phyloP scores from a whole-genome alignment of 2,797 vertebrate genomes.

The Hydrophis major region DNA sequence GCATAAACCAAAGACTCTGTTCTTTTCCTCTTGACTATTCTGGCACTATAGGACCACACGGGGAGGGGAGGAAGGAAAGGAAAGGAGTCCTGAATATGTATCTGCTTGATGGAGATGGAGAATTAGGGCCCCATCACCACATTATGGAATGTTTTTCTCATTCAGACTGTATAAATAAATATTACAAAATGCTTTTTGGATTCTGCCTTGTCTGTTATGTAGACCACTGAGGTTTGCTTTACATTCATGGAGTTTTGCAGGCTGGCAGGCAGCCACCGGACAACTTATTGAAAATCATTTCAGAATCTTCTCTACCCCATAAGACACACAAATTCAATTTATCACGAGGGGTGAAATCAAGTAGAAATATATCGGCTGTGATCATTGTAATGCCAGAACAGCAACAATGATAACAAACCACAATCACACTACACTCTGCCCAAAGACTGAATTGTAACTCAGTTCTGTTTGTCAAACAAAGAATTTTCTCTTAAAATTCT shows the following conservation, averaged over 20 bases:
- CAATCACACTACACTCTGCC: not conserved
- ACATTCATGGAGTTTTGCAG: constrained; percentile 57
- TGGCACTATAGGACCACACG: constrained; percentile 29
- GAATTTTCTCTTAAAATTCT: not conserved
- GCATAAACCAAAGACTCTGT: constrained; percentile 59
- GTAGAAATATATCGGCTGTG: constrained; percentile 40
- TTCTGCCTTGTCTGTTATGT: constrained; percentile 49
- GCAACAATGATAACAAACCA: not conserved
- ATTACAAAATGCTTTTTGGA: constrained; percentile 60
- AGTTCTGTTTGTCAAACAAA: not conserved
- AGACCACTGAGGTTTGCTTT: constrained; percentile 58
- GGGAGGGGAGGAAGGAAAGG: not conserved
- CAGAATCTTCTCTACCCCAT: constrained; percentile 31
- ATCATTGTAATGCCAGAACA: constrained; percentile 36
- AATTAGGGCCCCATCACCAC: constrained; percentile 57
- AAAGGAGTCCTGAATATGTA: constrained; percentile 41
- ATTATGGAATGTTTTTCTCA: constrained; percentile 57
- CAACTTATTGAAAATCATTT: constrained; percentile 57
- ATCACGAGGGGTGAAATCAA: constrained; percentile 45
- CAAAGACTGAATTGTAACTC: not conserved
- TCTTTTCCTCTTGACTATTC: constrained; percentile 45
- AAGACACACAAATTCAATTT: constrained; percentile 58
- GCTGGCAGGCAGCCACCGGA: constrained; percentile 61
- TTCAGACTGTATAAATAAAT: constrained; percentile 70
- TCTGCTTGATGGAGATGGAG: constrained; percentile 50